Evolutionary conservation across 2,888 invertebrate species (phyloP).

Genomic region (Plusia festucae): DNA sequence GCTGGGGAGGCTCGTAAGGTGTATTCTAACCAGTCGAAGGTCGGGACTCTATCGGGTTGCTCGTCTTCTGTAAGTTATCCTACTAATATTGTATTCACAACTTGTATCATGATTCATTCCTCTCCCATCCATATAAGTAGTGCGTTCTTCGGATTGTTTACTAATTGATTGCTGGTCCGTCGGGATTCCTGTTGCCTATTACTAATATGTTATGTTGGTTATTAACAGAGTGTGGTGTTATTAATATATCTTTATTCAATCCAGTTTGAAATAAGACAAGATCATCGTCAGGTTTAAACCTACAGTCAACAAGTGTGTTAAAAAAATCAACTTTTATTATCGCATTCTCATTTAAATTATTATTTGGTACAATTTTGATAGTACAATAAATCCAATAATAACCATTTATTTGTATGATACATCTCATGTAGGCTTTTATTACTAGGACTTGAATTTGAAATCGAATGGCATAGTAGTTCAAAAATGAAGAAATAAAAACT

Average conservation of each 20-base stretch:
- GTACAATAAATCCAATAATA: background rate
- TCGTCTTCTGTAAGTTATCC: slow-evolving; percentile 91
- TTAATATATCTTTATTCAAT: slow-evolving; percentile 15
- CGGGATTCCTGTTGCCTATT: slow-evolving; percentile 36
- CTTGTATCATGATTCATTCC: slow-evolving; percentile 58
- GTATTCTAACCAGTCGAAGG: slow-evolving; percentile 90
- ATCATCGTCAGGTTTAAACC: background rate
- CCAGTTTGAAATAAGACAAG: background rate
- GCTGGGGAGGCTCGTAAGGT: slow-evolving; percentile 87
- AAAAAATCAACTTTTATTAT: background rate
- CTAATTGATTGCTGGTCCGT: slow-evolving; percentile 47
- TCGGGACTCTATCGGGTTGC: slow-evolving; percentile 91
- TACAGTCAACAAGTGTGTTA: slow-evolving; percentile 13
- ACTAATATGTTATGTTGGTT: slow-evolving; percentile 21
- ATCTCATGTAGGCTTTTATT: too few relatives aligned
- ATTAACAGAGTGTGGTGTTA: slow-evolving; percentile 9
- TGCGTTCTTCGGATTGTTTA: slow-evolving; percentile 60
- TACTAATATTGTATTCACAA: slow-evolving; percentile 46
- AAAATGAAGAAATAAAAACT: background rate
- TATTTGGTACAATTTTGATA: background rate
- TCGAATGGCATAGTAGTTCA: too few relatives aligned
- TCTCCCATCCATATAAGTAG: slow-evolving; percentile 53
- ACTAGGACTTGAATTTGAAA: too few relatives aligned
- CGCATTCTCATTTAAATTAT: background rate
- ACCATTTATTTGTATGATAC: too few relatives aligned